phyloP scores from a whole-genome alignment of 23 tunicate species.

The Clavelina lepadiformis region DNA sequence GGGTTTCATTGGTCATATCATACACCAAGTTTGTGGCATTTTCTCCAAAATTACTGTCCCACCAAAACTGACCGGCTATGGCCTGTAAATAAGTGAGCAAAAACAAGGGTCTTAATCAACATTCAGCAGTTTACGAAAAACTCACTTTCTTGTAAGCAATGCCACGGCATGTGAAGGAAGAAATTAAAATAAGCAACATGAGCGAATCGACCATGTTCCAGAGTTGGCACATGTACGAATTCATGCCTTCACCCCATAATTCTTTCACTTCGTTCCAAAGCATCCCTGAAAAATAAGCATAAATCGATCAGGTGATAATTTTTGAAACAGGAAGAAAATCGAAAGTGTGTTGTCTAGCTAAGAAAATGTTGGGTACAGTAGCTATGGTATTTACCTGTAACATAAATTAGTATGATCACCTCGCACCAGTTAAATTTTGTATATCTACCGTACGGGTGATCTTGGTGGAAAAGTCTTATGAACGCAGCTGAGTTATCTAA shows the following conservation, averaged over 20 bases:
- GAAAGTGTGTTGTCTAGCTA: too few species aligned
- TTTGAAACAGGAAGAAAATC: not conserved
- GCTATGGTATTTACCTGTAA: conserved; percentile 73
- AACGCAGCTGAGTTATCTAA: not conserved
- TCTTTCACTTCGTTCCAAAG: conserved; percentile 85
- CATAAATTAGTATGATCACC: conserved; percentile 60
- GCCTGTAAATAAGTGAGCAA: conserved; percentile 24
- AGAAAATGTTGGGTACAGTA: too few species aligned
- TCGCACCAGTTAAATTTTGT: conserved; percentile 89
- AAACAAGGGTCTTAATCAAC: not conserved
- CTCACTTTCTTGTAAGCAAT: conserved; percentile 59
- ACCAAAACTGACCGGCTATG: conserved; percentile 52
- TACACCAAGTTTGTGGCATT: conserved; percentile 44
- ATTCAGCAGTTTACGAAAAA: not conserved
- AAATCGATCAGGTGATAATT: not conserved
- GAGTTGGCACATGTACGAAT: conserved; percentile 63
- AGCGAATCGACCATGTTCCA: conserved; percentile 90
- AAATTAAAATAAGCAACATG: conserved; percentile 61
- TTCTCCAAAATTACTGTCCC: conserved; percentile 54
- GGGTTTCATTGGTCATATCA: not conserved
- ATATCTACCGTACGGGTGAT: conserved; percentile 39
- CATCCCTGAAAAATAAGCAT: conserved; percentile 33
- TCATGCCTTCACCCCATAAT: conserved; percentile 69
- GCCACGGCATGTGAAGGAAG: conserved; percentile 61
- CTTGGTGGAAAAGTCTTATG: conserved; percentile 44